Conservation (phyloP, 2,888 invertebrate genomes). For the Ganaspis brasiliensis region DNA sequence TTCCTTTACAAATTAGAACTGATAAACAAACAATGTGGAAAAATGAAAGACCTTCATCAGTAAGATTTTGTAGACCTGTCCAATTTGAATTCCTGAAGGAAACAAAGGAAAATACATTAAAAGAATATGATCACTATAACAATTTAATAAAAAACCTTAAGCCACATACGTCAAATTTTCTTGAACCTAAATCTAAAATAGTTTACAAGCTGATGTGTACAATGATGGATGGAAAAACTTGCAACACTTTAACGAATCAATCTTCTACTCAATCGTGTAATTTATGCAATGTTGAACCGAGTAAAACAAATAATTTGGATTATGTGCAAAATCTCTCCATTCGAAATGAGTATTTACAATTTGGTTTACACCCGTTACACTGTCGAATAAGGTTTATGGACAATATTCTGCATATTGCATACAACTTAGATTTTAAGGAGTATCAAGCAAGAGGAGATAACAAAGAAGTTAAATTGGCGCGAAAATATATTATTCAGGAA, state of each 20-base stretch:
- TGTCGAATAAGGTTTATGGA: constrained; percentile 26
- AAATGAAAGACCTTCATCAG: constrained; percentile 17
- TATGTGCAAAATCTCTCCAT: neutral
- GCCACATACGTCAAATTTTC: too few relatives aligned
- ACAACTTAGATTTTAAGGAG: constrained; percentile 3
- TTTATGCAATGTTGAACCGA: neutral
- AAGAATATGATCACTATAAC: neutral
- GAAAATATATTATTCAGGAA: constrained; percentile 20
- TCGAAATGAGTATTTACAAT: constrained; percentile 5
- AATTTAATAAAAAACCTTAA: neutral
- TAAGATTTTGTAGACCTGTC: constrained; percentile 17
- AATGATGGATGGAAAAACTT: constrained; percentile 31
- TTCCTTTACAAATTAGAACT: constrained; percentile 12
- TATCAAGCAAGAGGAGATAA: constrained; percentile 28
- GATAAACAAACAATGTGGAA: constrained; percentile 3
- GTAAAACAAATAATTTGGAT: neutral
- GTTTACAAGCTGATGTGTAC: too few relatives aligned
- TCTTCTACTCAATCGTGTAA: neutral
- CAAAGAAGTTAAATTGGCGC: constrained; percentile 7
- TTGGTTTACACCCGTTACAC: constrained; percentile 28
- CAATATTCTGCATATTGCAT: constrained; percentile 11
- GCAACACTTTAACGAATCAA: constrained; percentile 11
- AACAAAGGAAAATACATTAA: neutral
- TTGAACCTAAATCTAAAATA: neutral
- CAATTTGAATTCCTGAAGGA: constrained; percentile 30